Base-by-base conservation (phyloP, 2,888 invertebrate genomes). In the Sicus ferrugineus region DNA sequence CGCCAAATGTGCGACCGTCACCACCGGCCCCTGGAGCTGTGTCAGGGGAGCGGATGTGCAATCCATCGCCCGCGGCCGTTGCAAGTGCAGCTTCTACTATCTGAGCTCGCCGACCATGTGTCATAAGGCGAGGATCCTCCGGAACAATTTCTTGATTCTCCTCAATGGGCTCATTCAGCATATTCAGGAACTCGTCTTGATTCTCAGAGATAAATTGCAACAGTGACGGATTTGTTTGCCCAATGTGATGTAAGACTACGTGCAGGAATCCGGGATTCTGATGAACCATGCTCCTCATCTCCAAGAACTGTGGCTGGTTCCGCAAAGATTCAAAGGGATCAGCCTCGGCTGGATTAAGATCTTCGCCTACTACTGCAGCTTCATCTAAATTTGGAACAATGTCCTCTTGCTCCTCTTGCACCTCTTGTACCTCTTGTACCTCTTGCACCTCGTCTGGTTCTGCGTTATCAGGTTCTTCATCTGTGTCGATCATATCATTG, bases 241-340 rank as follows among this genome's bases (percentile, higher is more conserved):
- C 97, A 85, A 99, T 96, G 87, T 98, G 97, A 86, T 97, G 96
- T 73, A 98, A 87, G 26, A 98, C 93, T 73, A 94, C 93, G 86
- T 97, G 96, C 78, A 98, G 87, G 77, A 98, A 88, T 79, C 92
- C 92, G 6, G 99, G 99, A 85, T 97, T 97, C 84, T 94, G 93
- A 84, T 96, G 97, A 76, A 99, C 94, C 66, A 94, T 91, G 72
- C 90, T 89, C 73, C 98, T 90, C 96, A 99, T 97, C 87, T 97
- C 97, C 83, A 95, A 94, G 86, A 99, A 98, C 86, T 98, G 98
- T 46, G 98, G 98, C 83, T 97, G 96, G 77, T 90, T 90, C 72
- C 97, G 90, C 73, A 99, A 88, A 86, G 97, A 97, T 59, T 93
- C 94, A 78, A 98, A 87, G 1, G 96, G 95, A 83, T 96, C 95